phyloP scores from a whole-genome alignment of 1,140 invertebrate genomes.

The Odontomachus brunneus region DNA sequence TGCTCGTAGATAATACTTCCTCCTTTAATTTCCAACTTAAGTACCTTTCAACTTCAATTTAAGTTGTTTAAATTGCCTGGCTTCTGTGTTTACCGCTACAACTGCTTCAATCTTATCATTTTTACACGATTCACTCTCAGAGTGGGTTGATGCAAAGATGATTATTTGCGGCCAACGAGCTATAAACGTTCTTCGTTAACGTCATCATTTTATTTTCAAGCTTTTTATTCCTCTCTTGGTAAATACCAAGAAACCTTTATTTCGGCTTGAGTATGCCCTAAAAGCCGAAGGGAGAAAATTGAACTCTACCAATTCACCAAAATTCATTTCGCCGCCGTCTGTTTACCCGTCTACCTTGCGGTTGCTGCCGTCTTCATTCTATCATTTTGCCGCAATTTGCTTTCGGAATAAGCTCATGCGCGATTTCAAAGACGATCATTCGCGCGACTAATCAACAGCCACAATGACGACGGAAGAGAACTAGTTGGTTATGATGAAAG shows the following conservation, averaged over 20 bases:
- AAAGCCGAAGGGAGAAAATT: not conserved
- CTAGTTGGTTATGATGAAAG: not conserved
- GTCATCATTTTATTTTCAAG: not conserved
- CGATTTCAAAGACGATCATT: constrained; percentile 17
- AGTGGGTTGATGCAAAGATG: not conserved
- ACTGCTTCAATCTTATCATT: not conserved
- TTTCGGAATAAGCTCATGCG: constrained; percentile 5
- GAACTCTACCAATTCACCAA: not conserved
- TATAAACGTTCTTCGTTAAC: not conserved
- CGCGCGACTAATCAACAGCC: not conserved
- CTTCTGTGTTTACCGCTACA: not conserved
- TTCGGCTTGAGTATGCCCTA: not conserved
- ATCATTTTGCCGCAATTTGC: constrained; percentile 22
- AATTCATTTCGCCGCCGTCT: not conserved
- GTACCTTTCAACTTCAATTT: not conserved
- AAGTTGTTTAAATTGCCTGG: not conserved
- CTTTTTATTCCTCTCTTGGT: not conserved
- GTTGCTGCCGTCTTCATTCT: constrained; percentile 4
- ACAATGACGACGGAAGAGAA: not conserved
- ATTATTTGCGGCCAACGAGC: constrained; percentile 1
- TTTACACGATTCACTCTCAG: constrained; percentile 23
- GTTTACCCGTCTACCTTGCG: not conserved
- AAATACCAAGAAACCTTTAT: not conserved
- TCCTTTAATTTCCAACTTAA: not conserved
- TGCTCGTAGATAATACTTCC: not conserved